Evolutionary conservation across 2,113 vertebrate species (phyloP), one percentile per base, ranked within the genome.

Genomic region (Pygoscelis adeliae): DNA sequence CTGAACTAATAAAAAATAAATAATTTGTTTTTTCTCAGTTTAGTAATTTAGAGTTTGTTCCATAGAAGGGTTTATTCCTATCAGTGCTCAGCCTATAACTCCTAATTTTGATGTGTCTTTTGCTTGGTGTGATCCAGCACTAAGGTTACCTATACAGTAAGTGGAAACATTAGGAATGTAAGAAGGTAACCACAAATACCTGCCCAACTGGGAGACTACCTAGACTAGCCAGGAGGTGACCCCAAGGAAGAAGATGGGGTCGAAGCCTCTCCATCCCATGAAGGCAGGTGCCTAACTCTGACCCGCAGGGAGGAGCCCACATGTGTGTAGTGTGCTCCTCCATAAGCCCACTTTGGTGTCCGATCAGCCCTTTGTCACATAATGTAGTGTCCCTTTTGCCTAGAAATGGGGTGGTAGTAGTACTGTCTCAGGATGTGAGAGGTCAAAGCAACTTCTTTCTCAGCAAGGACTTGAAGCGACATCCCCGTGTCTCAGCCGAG

Each of bases 361-460:
- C 0, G 0, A 0, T 55, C 55, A 52, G 22, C 9, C 40, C 25
- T 73, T 78, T 73, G 46, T 55, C 55, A n/a, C 21, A 6, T 56
- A 40, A 40, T 8, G 21, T 36, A 44, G 13, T 36, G 40, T 65
- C 27, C 23, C 38, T 86, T 88, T 83, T 80, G 34, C 52, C 38
- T 58, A 21, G 65, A 71, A 86, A 58, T 49, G 3, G 3, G 11
- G 14, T 61, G n/a, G n/a, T 38, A 32, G 46, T 47, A 74, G 65
- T 44, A 25, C 55, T 30, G 47, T 56, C 26, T 52, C 62, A 40
- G 58, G 38, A 63, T 46, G 21, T 30, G 29, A 95, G 36, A 66
- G 36, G 34, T 49, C 29, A 70, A 32, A 78, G 23, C 13, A 34
- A 5, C 10, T 77, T 56, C 46, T 56, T 65, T 76, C 78, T 78